Conservation (phyloP, 2,888 invertebrate genomes). For the Coelopa pilipes region DNA sequence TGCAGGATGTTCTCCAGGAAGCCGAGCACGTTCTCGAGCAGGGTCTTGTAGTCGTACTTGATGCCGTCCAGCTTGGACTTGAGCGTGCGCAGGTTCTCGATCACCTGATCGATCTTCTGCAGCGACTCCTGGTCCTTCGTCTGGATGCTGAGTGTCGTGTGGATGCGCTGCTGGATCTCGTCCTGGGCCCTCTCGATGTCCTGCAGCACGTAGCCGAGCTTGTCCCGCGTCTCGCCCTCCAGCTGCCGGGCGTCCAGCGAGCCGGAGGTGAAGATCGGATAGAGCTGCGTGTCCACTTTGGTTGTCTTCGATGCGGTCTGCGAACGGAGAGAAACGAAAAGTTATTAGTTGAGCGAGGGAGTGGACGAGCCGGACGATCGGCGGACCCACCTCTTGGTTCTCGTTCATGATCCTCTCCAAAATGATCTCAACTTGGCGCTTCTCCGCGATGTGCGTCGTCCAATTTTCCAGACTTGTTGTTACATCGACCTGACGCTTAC, state of each 20-base stretch:
- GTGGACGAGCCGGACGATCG: neutral
- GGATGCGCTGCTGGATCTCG: slow-evolving; percentile 76
- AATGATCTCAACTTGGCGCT: slow-evolving; percentile 68
- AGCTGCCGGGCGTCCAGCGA: slow-evolving; percentile 72
- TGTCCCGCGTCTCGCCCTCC: slow-evolving; percentile 70
- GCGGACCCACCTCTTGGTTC: slow-evolving; percentile 72
- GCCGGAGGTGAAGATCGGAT: slow-evolving; percentile 77
- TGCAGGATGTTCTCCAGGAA: slow-evolving; percentile 77
- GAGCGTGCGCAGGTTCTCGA: slow-evolving; percentile 74
- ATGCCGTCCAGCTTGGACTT: slow-evolving; percentile 75
- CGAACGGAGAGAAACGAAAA: neutral
- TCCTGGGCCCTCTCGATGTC: slow-evolving; percentile 73
- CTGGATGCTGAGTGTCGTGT: slow-evolving; percentile 74
- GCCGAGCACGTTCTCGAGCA: slow-evolving; percentile 76
- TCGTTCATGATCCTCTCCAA: slow-evolving; percentile 72
- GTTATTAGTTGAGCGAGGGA: neutral
- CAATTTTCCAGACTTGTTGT: slow-evolving; percentile 78
- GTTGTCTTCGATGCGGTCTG: slow-evolving; percentile 76
- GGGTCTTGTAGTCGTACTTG: slow-evolving; percentile 76
- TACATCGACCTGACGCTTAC: slow-evolving; percentile 73
- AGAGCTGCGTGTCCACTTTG: slow-evolving; percentile 77
- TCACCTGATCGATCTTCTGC: slow-evolving; percentile 72
- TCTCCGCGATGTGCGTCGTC: slow-evolving; percentile 74
- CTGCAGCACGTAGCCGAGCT: slow-evolving; percentile 70
- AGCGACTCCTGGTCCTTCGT: slow-evolving; percentile 70